Percentiles rank a stretch among this genome's conserved stretches.
Conservation (phyloP, 2,113 vertebrate genomes). For the Dipodomys merriami region DNA sequence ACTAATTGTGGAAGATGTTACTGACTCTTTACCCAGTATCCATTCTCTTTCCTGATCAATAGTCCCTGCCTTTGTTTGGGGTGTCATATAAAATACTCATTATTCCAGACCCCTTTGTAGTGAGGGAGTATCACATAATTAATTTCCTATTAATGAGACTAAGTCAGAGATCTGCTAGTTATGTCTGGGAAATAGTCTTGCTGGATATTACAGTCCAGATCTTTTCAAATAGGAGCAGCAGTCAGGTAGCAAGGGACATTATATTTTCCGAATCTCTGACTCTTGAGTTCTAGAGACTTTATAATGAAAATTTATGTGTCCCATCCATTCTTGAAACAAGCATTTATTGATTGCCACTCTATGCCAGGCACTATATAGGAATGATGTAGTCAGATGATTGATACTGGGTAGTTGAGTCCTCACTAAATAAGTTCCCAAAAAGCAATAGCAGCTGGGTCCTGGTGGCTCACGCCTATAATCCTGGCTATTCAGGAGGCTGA, state of each 20-base stretch:
- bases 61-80: background rate
- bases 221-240: background rate
- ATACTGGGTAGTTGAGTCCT: background rate
- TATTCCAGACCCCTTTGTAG: background rate
- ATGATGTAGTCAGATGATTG: background rate
- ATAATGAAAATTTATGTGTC: background rate
- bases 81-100: background rate
- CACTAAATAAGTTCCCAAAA: background rate
- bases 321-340: conserved; percentile 18
- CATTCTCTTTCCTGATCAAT: background rate
- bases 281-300: background rate
- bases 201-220: background rate
- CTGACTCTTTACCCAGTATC: background rate
- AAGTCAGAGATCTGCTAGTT: background rate
- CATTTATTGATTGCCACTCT: background rate
- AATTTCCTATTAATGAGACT: background rate
- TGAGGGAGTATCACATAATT: background rate
- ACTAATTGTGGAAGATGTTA: background rate
- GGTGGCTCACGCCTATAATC: no score
- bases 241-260: background rate
- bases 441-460: background rate
- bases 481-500: no score
- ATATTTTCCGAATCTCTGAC: background rate
- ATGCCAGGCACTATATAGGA: background rate
- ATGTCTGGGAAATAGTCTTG: background rate